Evolutionary conservation across 2,888 invertebrate genomes (phyloP).

Genomic region (Lycophotia porphyrea): DNA sequence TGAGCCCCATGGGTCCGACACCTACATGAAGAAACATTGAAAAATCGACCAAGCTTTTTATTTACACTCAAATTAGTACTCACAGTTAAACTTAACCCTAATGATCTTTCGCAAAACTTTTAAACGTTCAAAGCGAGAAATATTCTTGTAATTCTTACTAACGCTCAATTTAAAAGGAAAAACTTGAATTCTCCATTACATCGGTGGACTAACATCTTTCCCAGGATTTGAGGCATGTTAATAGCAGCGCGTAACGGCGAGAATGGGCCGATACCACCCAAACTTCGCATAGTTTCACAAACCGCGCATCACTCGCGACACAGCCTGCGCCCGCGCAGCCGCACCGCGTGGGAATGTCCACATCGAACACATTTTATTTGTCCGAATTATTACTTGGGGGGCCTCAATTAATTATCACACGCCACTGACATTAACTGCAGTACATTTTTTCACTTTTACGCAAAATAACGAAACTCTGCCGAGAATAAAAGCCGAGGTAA

Average conservation of each 20-base stretch:
- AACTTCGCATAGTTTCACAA: constrained; percentile 71
- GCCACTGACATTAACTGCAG: constrained; percentile 77
- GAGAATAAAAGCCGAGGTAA: constrained; percentile 66
- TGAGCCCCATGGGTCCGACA: constrained; percentile 57
- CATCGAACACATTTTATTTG: constrained; percentile 75
- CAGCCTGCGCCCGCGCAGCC: constrained; percentile 61
- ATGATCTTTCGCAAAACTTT: constrained; percentile 50
- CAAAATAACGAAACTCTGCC: constrained; percentile 71
- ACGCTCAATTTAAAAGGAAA: constrained; percentile 58
- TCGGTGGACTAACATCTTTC: constrained; percentile 67
- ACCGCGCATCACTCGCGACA: constrained; percentile 74
- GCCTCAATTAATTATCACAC: constrained; percentile 80
- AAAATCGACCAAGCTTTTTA: constrained; percentile 36
- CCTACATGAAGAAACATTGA: constrained; percentile 35
- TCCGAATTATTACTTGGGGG: constrained; percentile 80
- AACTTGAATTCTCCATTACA: constrained; percentile 60
- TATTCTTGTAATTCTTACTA: constrained; percentile 60
- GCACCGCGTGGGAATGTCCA: constrained; percentile 79
- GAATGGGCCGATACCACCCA: constrained; percentile 68
- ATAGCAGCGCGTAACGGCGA: constrained; percentile 60
- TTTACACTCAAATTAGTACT: constrained; percentile 40
- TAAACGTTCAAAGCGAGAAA: constrained; percentile 37
- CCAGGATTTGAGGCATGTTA: constrained; percentile 69
- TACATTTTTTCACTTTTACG: constrained; percentile 77
- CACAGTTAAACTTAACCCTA: constrained; percentile 45